These are phyloP conservation scores for Laupala kohalensis DNA, from an alignment of 1,140 invertebrate genomes.

Conservation along the genomic window DNA sequence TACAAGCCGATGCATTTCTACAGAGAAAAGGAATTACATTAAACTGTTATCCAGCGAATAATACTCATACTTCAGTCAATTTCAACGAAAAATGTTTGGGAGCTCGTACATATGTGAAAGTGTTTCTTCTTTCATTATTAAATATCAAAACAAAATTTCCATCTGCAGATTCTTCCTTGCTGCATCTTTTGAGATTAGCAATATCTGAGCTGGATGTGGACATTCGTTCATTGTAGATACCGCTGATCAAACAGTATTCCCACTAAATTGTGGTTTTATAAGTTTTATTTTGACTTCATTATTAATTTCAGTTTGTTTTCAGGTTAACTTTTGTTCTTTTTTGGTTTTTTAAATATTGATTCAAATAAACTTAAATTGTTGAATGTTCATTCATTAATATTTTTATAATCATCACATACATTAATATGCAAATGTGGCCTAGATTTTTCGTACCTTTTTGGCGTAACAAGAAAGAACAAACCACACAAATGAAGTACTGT, in stretches of 20 bases:
- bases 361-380: too few species aligned
- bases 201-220: background rate
- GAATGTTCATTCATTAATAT: background rate
- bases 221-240: background rate
- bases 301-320: background rate
- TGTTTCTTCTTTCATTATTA: background rate
- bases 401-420: too few species aligned
- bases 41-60: background rate
- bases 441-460: too few species aligned
- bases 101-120: background rate
- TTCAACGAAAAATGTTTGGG: background rate
- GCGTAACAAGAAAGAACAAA: too few species aligned
- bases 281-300: too few species aligned
- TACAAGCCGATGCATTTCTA: background rate
- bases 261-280: too few species aligned
- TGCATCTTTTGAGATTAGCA: background rate
- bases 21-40: background rate
- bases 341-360: background rate
- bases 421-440: too few species aligned
- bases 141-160: background rate
- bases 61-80: background rate
- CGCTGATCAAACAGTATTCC: background rate
- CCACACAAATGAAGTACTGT: too few species aligned
- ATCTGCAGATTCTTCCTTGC: background rate
- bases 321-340: too few species aligned